These are phyloP conservation scores for Solea solea DNA, from an alignment of 2,113 vertebrate genomes.

Conservation along the genomic window DNA sequence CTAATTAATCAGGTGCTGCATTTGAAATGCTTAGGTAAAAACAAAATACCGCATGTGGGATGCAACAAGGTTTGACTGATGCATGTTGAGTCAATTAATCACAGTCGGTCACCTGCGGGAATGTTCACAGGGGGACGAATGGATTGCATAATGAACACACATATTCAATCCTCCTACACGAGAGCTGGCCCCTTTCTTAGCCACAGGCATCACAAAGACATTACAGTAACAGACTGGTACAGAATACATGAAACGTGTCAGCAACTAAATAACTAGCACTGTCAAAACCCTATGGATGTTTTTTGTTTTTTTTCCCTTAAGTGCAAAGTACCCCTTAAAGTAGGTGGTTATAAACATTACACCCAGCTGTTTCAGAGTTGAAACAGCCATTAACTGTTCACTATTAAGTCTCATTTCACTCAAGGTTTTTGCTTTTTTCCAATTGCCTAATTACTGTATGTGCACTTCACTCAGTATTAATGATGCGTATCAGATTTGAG, in stretches of 20 bases:
- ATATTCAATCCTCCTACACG: not conserved
- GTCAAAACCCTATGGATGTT: not conserved
- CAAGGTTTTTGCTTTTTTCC: not conserved
- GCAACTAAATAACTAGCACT: not conserved
- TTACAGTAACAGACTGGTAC: not conserved
- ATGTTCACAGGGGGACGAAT: not conserved
- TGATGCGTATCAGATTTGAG: not conserved
- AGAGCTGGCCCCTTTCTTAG: not conserved
- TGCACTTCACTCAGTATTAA: not conserved
- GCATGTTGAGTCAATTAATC: slow-evolving; percentile 10
- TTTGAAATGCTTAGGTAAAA: slow-evolving; percentile 2
- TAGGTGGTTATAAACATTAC: not conserved
- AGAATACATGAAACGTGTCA: not conserved
- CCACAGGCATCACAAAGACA: not conserved
- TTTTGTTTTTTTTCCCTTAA: not conserved
- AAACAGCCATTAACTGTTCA: not conserved
- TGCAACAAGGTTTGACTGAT: slow-evolving; percentile 11
- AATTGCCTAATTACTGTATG: not conserved
- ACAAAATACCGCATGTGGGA: not conserved
- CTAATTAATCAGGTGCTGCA: not conserved
- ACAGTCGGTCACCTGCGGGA: not conserved
- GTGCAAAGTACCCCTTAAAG: not conserved
- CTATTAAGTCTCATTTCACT: not conserved
- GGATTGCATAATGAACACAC: slow-evolving; percentile 4
- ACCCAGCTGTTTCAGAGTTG: not conserved